phyloP scores from a whole-genome alignment of 2,888 invertebrate species.

The Coelopa pilipes region DNA sequence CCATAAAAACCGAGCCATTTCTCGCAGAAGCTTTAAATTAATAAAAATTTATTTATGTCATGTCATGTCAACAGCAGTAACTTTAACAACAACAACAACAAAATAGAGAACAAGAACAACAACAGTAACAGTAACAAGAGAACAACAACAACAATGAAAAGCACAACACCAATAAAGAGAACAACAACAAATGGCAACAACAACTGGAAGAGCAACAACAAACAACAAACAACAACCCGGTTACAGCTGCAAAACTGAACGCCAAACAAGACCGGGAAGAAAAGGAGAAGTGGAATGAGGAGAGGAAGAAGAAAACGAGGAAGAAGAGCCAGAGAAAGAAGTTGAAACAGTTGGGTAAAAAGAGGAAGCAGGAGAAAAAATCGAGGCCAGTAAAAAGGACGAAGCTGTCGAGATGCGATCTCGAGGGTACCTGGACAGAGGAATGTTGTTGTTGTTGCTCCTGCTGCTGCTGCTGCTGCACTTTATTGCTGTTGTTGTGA shows the following conservation, averaged over 20 bases:
- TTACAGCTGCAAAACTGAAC: not conserved
- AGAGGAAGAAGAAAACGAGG: not conserved
- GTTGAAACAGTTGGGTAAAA: no score
- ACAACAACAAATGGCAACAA: not conserved
- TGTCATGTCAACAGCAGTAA: constrained; percentile 15
- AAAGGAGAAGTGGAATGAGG: not conserved
- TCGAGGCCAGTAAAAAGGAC: no score
- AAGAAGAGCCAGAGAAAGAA: no score
- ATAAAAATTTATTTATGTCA: constrained; percentile 38
- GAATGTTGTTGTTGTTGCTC: not conserved
- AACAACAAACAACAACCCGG: not conserved
- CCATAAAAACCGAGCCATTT: constrained; percentile 46
- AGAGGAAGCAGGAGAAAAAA: no score
- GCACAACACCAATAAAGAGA: not conserved
- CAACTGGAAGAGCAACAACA: not conserved
- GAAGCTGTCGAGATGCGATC: no score
- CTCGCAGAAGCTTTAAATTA: constrained; percentile 40
- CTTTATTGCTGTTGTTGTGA: not conserved
- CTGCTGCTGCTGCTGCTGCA: not conserved
- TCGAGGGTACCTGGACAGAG: not conserved
- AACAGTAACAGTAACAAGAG: not conserved
- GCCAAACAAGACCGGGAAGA: not conserved
- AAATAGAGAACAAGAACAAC: constrained; percentile 28
- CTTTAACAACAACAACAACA: not conserved
- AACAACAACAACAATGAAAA: constrained; percentile 10